phyloP scores from a whole-genome alignment of 2,113 vertebrate genomes.

The Ancistrus triradiatus region DNA sequence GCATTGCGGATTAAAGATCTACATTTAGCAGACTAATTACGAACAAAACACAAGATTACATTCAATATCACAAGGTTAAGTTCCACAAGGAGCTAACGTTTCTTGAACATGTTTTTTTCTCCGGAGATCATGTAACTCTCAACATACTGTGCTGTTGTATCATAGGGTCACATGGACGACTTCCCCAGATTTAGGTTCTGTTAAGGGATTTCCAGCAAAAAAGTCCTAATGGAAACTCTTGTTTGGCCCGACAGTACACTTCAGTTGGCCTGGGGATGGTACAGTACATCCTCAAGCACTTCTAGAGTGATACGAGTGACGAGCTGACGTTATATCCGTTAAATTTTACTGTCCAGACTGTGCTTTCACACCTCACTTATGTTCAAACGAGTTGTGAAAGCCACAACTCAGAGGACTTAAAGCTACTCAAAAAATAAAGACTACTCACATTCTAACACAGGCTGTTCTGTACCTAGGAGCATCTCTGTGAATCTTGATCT shows the following conservation, averaged over 20 bases:
- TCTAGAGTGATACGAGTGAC: too few species aligned
- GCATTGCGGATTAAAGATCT: constrained; percentile 61
- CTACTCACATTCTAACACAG: constrained; percentile 10
- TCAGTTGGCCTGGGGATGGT: too few species aligned
- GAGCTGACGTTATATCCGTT: too few species aligned
- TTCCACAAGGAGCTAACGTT: constrained; percentile 81
- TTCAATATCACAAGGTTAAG: constrained; percentile 70
- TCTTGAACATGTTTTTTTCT: constrained; percentile 45
- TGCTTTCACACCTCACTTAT: constrained; percentile 17
- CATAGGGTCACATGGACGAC: constrained; percentile 41
- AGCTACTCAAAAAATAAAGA: constrained; percentile 10
- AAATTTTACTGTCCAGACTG: too few species aligned
- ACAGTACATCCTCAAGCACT: too few species aligned
- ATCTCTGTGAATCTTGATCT: constrained; percentile 30
- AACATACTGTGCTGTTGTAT: constrained; percentile 57
- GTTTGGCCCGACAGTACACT: neutral
- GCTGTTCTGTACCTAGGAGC: constrained; percentile 36
- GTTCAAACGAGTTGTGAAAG: too few species aligned
- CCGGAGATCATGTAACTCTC: constrained; percentile 39
- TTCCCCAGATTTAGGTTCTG: constrained; percentile 6
- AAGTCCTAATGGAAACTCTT: neutral
- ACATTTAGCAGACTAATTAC: constrained; percentile 59
- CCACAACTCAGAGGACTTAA: too few species aligned
- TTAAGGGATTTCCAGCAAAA: constrained; percentile 4
- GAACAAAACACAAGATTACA: constrained; percentile 65